These are phyloP conservation scores for Cheilosia grossa DNA, from an alignment of 2,888 invertebrate genomes.

Conservation along the genomic window DNA sequence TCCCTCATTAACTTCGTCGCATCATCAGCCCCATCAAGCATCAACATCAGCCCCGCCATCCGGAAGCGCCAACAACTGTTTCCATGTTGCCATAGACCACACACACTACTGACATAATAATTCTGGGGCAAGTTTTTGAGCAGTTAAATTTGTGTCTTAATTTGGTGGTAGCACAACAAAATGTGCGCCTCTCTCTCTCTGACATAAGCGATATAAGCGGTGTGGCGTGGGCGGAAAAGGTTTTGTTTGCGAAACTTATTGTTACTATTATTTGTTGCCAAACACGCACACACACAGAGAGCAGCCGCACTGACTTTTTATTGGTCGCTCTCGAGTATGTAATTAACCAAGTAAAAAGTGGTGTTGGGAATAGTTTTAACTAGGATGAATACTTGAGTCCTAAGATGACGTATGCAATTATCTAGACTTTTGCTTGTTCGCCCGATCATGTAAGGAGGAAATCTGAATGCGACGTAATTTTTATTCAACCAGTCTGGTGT, in stretches of 20 bases:
- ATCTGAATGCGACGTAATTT: conserved; percentile 54
- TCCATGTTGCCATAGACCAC: conserved; percentile 47
- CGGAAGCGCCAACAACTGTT: conserved; percentile 43
- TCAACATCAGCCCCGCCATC: conserved; percentile 54
- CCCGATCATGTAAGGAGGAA: conserved; percentile 53
- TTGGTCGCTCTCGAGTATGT: conserved; percentile 46
- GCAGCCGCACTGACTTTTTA: conserved; percentile 30
- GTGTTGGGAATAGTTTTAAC: conserved; percentile 26
- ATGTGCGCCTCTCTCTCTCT: background rate
- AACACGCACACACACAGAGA: conserved; percentile 22
- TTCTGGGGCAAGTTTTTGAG: conserved; percentile 65
- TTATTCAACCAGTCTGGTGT: background rate
- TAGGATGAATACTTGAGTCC: conserved; percentile 38
- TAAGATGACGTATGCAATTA: conserved; percentile 47
- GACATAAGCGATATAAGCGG: background rate
- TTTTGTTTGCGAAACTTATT: conserved; percentile 63
- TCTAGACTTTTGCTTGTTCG: conserved; percentile 35
- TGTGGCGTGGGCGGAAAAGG: conserved; percentile 20
- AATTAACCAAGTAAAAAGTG: conserved; percentile 54
- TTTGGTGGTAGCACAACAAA: conserved; percentile 53
- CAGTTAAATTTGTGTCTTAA: conserved; percentile 70
- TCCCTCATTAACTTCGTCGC: conserved; percentile 69
- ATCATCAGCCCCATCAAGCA: conserved; percentile 71
- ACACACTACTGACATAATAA: conserved; percentile 50
- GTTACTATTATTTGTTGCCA: conserved; percentile 56